Base-by-base conservation (phyloP, 2,113 vertebrate genomes). In the Ariopsis seemanni region DNA sequence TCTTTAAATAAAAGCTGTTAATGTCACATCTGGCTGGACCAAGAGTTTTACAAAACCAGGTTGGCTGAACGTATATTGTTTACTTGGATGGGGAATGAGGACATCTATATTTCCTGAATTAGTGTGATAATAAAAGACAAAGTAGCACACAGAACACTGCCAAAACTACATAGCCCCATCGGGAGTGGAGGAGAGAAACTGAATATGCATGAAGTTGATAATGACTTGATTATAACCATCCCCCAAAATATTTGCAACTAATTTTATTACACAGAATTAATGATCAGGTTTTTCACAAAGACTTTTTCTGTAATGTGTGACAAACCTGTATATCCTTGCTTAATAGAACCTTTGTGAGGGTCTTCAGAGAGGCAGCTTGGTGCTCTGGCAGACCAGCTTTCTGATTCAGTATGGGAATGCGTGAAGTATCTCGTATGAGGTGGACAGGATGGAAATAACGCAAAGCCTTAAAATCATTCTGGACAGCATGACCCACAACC, bases 391-490 rank as follows among this genome's bases (percentile, higher is more conserved):
- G 95, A n/a, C 96, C 94, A 0, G 95, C 97, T 62, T 93, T 96
- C 9, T 52, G 88, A 94, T 98, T 99, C 83, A 99, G 95, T 53
- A 95, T 92, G 0, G 97, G 96, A 30, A 98, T 97, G 0, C 89
- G 89, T 0, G 97, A 95, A 0, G 97, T 99, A 93, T 99, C 97
- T 2, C 97, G 93, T 34, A 96, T 97, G 18, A 97, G 88, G 0
- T 88, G 87, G 0, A 91, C 87, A 7, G 97, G 96, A 86, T 99
- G 98, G 17, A 69, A 91, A 82, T 98, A 98, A 0, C 91, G 90
- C 0, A 99, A 95, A 0, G 94, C 97, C 91, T 96, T 97, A 94
- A 97, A 97, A 90, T 99, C 97, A 0, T 99, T 97, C 91, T 96
- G 94, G 88, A 99, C 65, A 17, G 97, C 96, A 0, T 99, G 98